Conservation (phyloP, 2,797 vertebrate species). For the Periophthalmus magnuspinnatus region DNA sequence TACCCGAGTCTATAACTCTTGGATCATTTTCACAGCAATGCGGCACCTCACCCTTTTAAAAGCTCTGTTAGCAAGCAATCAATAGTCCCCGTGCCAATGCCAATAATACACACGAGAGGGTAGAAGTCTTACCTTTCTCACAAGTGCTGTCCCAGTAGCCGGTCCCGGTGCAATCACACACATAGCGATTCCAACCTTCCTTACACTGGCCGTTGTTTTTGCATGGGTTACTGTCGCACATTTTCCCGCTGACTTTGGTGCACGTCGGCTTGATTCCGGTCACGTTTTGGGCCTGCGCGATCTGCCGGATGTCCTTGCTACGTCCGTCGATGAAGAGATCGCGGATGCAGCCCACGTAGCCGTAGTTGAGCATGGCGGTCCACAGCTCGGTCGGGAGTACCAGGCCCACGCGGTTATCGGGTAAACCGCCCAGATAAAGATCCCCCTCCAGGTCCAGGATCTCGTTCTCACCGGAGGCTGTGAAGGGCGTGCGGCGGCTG, state of each 20-base stretch:
- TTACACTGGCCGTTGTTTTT: constrained; percentile 91
- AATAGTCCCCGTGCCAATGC: constrained; percentile 31
- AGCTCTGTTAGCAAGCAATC: constrained; percentile 29
- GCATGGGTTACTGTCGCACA: constrained; percentile 92
- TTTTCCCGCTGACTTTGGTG: constrained; percentile 84
- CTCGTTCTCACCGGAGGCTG: constrained; percentile 94
- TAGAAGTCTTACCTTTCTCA: constrained; percentile 84
- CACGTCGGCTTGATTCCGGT: constrained; percentile 91
- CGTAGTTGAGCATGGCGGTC: constrained; percentile 97
- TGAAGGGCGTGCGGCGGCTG: constrained; percentile 92
- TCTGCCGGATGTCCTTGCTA: constrained; percentile 95
- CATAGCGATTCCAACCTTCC: constrained; percentile 96
- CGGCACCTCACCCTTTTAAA: constrained; percentile 28
- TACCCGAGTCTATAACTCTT: constrained; percentile 10
- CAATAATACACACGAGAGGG: constrained; percentile 4
- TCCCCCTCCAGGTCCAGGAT: constrained; percentile 96
- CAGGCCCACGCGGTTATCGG: constrained; percentile 87
- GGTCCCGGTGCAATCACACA: constrained; percentile 93
- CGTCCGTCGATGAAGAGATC: constrained; percentile 95
- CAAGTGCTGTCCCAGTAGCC: constrained; percentile 94
- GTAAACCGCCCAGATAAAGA: constrained; percentile 93
- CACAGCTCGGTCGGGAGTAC: constrained; percentile 95
- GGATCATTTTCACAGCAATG: constrained; percentile 11
- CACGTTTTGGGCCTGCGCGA: constrained; percentile 88
- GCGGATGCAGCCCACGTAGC: constrained; percentile 93